Evolutionary conservation across 2,113 vertebrate genomes (phyloP), one percentile per base, ranked within the genome.

Genomic region (Aegithalos caudatus): DNA sequence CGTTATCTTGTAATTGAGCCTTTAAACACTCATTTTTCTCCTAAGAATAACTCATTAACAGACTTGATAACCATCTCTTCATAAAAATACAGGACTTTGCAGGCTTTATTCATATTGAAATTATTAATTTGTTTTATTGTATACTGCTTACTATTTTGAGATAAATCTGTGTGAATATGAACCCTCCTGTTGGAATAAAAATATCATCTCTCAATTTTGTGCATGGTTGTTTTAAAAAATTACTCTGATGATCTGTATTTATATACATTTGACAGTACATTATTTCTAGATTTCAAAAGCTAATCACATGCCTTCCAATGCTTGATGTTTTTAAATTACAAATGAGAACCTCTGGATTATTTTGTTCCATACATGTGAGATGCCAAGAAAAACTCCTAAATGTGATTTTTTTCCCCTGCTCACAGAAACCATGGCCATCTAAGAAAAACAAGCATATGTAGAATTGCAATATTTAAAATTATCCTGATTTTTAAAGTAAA

Each of bases 391-490:
- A 91, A 65, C 50, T 65, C 33, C 35, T 51, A 72, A 62, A 94
- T 20, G 45, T 22, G 35, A 85, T 47, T 66, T 86, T 80, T 53
- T 12, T 1, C 0, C 2, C 27, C 16, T 64, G 28, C 33, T 53
- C 33, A 45, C 47, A 78, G 47, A 70, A 78, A 74, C 47, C 10
- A 7, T 20, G 38, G 12, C 44, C 27, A 60, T 93, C 40, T 80
- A 88, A 95, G 80, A 86, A 95, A 92, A 92, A n/a, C 72, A 95
- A 84, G 62, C 28, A 57, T 45, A 48, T 38, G 17, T 51, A 91
- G 44, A 73, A 73, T 53, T 48, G 76, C 24, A 77, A 38, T 87
- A 76, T 90, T 71, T 2, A 5, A 88, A 93, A 77, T 77, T 57
- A 83, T 31, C 25, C 33, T 78, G 22, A 37, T 79, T 85, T 92